These are phyloP conservation scores for Poeciliopsis turrubarensis DNA, from an alignment of 2,113 vertebrate species.

Conservation along the genomic window DNA sequence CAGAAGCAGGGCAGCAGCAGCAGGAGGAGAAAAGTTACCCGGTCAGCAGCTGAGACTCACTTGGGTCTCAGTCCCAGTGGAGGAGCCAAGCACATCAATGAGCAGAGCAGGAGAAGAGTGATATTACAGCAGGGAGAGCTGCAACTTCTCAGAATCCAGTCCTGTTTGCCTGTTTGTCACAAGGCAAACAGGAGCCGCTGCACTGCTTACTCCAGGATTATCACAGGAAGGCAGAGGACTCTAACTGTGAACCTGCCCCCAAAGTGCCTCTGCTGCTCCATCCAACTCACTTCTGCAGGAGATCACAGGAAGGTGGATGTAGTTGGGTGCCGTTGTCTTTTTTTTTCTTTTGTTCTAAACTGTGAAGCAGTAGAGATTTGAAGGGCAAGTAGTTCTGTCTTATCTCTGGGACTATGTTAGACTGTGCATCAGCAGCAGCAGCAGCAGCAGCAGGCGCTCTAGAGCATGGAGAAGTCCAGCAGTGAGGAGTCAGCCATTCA, in stretches of 20 bases:
- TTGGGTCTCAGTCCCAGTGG: slow-evolving; percentile 48
- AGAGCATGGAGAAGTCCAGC: slow-evolving; percentile 99
- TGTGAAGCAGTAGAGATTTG: slow-evolving; percentile 41
- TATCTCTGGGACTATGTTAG: slow-evolving; percentile 86
- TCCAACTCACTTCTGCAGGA: slow-evolving; percentile 20
- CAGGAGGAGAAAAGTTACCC: slow-evolving; percentile 58
- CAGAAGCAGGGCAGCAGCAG: slow-evolving; percentile 19
- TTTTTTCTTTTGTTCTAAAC: slow-evolving; percentile 19
- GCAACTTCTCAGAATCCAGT: slow-evolving; percentile 46
- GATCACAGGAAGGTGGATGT: slow-evolving; percentile 44
- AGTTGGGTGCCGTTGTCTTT: slow-evolving; percentile 18
- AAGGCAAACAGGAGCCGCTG: slow-evolving; percentile 47
- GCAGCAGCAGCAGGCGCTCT: slow-evolving; percentile 78
- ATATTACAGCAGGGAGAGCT: slow-evolving; percentile 41
- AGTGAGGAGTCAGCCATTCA: slow-evolving; percentile 98
- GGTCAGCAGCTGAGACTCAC: slow-evolving; percentile 80
- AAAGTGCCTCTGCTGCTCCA: slow-evolving; percentile 41
- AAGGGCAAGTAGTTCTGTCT: slow-evolving; percentile 45
- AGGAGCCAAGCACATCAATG: slow-evolving; percentile 26
- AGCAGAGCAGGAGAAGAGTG: slow-evolving; percentile 45
- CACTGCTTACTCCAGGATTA: slow-evolving; percentile 55
- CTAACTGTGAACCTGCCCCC: slow-evolving; percentile 13
- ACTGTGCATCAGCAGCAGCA: slow-evolving; percentile 74
- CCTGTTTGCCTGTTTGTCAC: too few relatives aligned
- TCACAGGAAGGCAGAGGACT: slow-evolving; percentile 46